Evolutionary conservation across 2,888 invertebrate genomes (phyloP), one percentile per base, ranked within the genome.

Genomic region (Mesoligia furuncula): DNA sequence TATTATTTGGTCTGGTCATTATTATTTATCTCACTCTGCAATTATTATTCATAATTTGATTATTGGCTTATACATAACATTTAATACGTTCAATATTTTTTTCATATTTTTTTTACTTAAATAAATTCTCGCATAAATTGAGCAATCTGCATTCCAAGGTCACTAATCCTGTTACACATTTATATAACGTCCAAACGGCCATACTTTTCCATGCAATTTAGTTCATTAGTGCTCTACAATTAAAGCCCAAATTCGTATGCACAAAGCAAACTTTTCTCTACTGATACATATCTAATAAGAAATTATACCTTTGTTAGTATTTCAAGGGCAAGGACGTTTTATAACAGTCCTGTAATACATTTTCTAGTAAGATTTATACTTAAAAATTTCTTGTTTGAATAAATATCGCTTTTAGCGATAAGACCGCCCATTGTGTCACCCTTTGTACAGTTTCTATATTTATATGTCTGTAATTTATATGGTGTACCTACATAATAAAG

Each of bases 211-310:
- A 39, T 54, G 17, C 67, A 24, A 83, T 51, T 62, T 42, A 7
- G 15, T 36, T 68, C 39, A 72, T 66, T 74, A 80, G 0, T 0
- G 0, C 3, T 24, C 0, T 11, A 5, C 6, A 11, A 13, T 68
- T 72, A 83, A 72, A 68, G 79, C 27, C 20, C 13, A 79, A 68
- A 62, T 83, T 83, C 20, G 62, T 69, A 36, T 83, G 64, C 13
- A 75, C 59, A n/a, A 57, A 36, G 59, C 36, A 69, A 59, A 39
- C 7, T 74, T 67, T 36, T 15, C 15, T 51, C 7, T 39, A 45
- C 62, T 31, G 74, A 82, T 75, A 51, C 69, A 66, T 75, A 67
- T 82, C 68, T 66, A 73, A 24, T 42, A 27, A 57, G 59, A 3
- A 67, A 61, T 59, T 61, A 9, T 20, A 42, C 57, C 45, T 73